Base-by-base conservation (phyloP, 1,140 invertebrate species). In the Euborellia annulipes region DNA sequence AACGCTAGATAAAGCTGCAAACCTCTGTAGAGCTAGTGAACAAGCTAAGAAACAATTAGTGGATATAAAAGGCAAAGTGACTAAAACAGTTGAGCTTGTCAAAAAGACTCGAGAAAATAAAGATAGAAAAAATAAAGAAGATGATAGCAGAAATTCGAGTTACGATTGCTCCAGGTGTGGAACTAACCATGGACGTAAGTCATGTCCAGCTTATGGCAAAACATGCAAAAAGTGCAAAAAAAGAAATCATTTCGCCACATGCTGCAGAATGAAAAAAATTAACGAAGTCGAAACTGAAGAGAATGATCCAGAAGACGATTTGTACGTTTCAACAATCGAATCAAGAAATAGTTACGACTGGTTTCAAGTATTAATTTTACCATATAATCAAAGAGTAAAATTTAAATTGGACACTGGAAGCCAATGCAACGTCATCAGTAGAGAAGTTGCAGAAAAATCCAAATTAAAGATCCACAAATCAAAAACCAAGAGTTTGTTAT, bases 131-230 rank as follows among this genome's bases (percentile, higher is more conserved):
- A 13, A 9, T 34, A 9, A 13, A 38, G 3, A 14, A n/a, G 36
- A 7, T 8, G 3, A 38, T 14, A 38, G n/a, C 8, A 14, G 19
- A 38, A 17, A 14, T 14, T 13, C 36, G 19, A 4, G 14, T 4
- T n/a, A 14, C 36, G 4, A 38, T 14, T 38, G 36, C 36, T 38
- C 36, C 36, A 38, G 36, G 36, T 38, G 36, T 38, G 36, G 36
- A 38, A 4, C 3, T 38, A 4, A 14, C 16, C 36, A 38, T n/a
- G 14, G 4, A 38, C 3, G 4, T 17, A 38, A 18, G 19, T 38
- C 36, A 7, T 38, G 36, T 38, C 36, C 36, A 7, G 36, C 36
- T 4, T 38, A 17, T n/a, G 36, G 36, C 16, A 38, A 38, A 38
- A 17, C 36, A 3, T 38, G 36, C 13, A 38, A 18, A 38, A 38